phyloP scores from a whole-genome alignment of 2,113 vertebrate species.

The Oxyura jamaicensis region DNA sequence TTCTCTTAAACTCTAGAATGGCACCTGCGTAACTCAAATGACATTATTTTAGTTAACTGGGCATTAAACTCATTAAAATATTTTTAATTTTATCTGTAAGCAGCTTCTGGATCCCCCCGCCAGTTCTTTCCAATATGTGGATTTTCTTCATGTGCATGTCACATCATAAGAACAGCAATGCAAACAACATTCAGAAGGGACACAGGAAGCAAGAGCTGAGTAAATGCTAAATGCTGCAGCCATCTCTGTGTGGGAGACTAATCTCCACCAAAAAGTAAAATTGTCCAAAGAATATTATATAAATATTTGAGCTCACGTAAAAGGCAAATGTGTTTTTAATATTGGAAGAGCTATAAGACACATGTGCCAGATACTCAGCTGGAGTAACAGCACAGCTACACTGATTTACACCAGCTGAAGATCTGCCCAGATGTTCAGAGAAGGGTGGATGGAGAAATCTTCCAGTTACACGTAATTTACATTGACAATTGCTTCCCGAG shows the following conservation, averaged over 20 bases:
- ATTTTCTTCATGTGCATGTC: not conserved
- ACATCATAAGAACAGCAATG: not conserved
- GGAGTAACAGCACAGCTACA: constrained; percentile 20
- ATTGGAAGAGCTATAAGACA: not conserved
- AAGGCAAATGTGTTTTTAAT: constrained; percentile 36
- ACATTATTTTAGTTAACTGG: not conserved
- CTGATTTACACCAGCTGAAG: constrained; percentile 38
- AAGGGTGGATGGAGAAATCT: constrained; percentile 23
- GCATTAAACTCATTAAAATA: not conserved
- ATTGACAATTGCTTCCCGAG: constrained; percentile 24
- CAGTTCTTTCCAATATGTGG: not conserved
- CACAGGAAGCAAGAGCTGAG: not conserved
- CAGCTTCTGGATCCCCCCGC: not conserved
- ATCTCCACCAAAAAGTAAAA: not conserved
- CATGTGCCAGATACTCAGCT: constrained; percentile 36
- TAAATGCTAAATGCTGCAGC: not conserved
- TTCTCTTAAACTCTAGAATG: not conserved
- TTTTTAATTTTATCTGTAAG: not conserved
- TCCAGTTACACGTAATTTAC: not conserved
- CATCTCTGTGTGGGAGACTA: not conserved
- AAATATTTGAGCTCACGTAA: constrained; percentile 25
- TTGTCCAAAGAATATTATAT: not conserved
- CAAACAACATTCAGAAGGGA: not conserved
- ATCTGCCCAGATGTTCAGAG: constrained; percentile 25
- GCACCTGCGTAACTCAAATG: not conserved